A percentile compares a stretch with the other conserved stretches of the same genome.
phyloP scores from a whole-genome alignment of 2,113 vertebrate species.

The Nothobranchius kuhntae region DNA sequence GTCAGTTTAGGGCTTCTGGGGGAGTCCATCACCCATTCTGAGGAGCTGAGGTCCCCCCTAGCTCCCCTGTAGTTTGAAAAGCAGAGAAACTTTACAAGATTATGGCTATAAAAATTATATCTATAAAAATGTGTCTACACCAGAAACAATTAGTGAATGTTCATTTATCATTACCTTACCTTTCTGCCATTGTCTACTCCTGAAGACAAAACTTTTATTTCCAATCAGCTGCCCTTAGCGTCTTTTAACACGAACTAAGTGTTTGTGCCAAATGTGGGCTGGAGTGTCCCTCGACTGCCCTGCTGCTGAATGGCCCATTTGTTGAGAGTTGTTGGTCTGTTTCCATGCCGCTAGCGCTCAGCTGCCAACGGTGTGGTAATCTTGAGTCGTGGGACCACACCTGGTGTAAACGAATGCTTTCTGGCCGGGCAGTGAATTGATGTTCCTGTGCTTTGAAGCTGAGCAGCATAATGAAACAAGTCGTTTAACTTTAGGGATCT shows the following conservation, averaged over 20 bases:
- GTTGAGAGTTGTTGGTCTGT: conserved; percentile 75
- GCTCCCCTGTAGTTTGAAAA: no score
- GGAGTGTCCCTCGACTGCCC: conserved; percentile 38
- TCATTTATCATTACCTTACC: no score
- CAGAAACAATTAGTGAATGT: no score
- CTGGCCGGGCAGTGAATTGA: conserved; percentile 48
- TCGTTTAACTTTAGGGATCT: conserved; percentile 1
- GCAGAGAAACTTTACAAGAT: no score
- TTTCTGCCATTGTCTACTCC: no score
- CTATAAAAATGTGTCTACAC: no score
- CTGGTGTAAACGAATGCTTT: conserved; percentile 54
- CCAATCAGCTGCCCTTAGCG: neutral
- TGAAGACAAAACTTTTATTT: no score
- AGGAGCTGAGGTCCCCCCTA: no score
- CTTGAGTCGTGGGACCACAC: conserved; percentile 50
- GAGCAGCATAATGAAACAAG: conserved; percentile 26
- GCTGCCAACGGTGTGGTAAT: conserved; percentile 60
- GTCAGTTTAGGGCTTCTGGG: no score
- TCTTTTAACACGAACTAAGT: conserved; percentile 48
- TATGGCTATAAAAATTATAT: no score
- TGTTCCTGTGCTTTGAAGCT: conserved; percentile 41
- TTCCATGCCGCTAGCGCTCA: conserved; percentile 66
- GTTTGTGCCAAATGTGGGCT: conserved; percentile 45
- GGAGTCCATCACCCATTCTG: no score
- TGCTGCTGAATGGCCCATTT: conserved; percentile 66